These are phyloP conservation scores for Synergus laeviventris DNA, from an alignment of 2,888 invertebrate genomes.

Conservation along the genomic window DNA sequence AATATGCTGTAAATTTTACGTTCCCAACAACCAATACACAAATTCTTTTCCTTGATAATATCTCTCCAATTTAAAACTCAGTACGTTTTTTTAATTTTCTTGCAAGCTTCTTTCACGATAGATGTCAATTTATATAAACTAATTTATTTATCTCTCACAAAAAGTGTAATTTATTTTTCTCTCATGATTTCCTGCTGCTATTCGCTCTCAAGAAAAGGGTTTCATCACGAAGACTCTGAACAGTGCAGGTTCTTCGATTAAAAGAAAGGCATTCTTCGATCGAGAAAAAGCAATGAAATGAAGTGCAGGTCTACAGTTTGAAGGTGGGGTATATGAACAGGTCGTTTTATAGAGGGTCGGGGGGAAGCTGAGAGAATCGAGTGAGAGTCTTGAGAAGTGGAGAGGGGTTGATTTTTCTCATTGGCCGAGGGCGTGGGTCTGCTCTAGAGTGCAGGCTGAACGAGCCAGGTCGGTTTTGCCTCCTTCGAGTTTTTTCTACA, in stretches of 20 bases:
- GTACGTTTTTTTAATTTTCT: background rate
- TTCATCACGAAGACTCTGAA: background rate
- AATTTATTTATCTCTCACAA: background rate
- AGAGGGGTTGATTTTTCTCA: slow-evolving; percentile 68
- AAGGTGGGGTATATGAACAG: slow-evolving; percentile 23
- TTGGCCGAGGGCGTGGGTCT: slow-evolving; percentile 66
- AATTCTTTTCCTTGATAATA: no score
- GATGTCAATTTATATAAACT: background rate
- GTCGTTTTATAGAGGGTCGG: slow-evolving; percentile 32
- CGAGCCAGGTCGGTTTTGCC: slow-evolving; percentile 54
- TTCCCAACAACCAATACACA: background rate
- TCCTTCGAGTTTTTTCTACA: slow-evolving; percentile 65
- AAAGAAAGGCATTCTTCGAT: slow-evolving; percentile 19
- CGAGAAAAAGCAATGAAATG: background rate
- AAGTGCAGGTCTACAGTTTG: slow-evolving; percentile 27
- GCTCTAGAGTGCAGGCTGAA: slow-evolving; percentile 41
- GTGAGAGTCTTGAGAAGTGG: slow-evolving; percentile 8
- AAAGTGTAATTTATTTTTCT: background rate
- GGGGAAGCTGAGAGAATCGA: slow-evolving; percentile 55
- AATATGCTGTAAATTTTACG: fast-evolving
- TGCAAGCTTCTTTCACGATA: background rate
- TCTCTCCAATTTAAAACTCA: no score
- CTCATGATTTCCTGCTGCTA: slow-evolving; percentile 20
- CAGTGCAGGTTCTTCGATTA: background rate
- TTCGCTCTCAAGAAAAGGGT: background rate